Conservation (phyloP, 2,797 vertebrate genomes). For the Hydrophis major region DNA sequence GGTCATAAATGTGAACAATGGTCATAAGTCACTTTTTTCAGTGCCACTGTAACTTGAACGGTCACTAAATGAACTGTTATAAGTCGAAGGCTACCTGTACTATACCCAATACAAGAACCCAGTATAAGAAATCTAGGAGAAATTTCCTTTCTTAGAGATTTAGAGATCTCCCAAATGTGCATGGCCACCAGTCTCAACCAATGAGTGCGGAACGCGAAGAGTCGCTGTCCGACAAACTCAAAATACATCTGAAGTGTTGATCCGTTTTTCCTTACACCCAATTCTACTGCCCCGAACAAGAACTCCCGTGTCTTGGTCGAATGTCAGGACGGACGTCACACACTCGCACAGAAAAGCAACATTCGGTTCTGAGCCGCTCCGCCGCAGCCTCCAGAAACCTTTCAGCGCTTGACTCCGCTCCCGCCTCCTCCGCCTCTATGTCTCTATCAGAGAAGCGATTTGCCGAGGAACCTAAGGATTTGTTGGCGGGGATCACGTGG, state of each 20-base stretch:
- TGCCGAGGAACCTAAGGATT: not conserved
- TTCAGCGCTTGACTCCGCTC: not conserved
- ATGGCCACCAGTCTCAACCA: not conserved
- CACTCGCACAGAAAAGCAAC: not conserved
- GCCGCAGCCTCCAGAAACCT: not conserved
- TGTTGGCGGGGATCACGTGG: not conserved
- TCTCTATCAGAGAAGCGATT: not conserved
- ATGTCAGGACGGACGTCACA: not conserved
- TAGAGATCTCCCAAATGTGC: not conserved
- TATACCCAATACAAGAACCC: no score
- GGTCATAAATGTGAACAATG: not conserved
- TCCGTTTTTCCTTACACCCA: not conserved
- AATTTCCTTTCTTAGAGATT: not conserved
- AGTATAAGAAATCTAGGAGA: not conserved
- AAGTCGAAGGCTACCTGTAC: not conserved
- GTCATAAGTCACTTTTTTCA: not conserved
- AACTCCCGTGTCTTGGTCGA: not conserved
- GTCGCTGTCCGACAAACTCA: not conserved
- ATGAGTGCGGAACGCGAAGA: not conserved
- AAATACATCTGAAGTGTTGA: not conserved
- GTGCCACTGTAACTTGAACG: not conserved
- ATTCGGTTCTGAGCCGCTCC: not conserved
- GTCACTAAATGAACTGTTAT: not conserved
- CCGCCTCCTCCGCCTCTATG: rapidly evolving
- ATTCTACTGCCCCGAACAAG: not conserved